Percentiles rank a stretch among this genome's conserved stretches.
Conservation (phyloP, 2,113 vertebrate genomes). For the Plotosus lineatus region DNA sequence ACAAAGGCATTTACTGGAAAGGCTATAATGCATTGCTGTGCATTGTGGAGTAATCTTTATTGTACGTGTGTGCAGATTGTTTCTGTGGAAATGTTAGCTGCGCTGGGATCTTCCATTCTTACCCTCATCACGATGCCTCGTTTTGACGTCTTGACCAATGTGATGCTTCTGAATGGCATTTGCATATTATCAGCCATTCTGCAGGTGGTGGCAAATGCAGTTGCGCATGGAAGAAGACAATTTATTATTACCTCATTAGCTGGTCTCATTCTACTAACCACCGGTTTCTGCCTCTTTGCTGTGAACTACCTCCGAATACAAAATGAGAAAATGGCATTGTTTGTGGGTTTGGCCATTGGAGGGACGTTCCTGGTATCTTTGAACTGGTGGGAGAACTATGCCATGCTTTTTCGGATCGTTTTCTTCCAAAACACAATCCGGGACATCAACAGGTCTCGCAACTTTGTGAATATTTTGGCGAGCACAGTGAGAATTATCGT, state of each 20-base stretch:
- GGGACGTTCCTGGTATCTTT: constrained; percentile 62
- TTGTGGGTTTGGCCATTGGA: constrained; percentile 62
- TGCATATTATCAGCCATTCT: constrained; percentile 45
- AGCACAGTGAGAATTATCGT: constrained; percentile 62
- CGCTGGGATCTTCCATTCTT: constrained; percentile 51
- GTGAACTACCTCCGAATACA: constrained; percentile 51
- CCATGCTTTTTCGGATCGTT: constrained; percentile 48
- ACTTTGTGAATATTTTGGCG: constrained; percentile 61
- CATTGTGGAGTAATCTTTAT: background rate
- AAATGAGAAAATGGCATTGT: constrained; percentile 2
- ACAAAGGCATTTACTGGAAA: background rate
- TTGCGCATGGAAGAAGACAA: constrained; percentile 44
- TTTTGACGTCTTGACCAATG: constrained; percentile 60
- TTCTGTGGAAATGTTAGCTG: constrained; percentile 46
- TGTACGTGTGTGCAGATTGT: constrained; percentile 42
- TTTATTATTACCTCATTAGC: constrained; percentile 50
- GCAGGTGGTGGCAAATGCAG: constrained; percentile 35
- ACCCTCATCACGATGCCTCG: constrained; percentile 56
- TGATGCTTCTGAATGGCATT: constrained; percentile 57
- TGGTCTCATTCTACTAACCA: constrained; percentile 54
- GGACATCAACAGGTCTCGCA: constrained; percentile 56
- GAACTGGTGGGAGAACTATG: constrained; percentile 72
- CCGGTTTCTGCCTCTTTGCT: constrained; percentile 61
- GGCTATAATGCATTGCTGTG: background rate
- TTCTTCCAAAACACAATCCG: constrained; percentile 47